Conservation (phyloP, 2,113 vertebrate genomes). For the Lepisosteus oculatus region DNA sequence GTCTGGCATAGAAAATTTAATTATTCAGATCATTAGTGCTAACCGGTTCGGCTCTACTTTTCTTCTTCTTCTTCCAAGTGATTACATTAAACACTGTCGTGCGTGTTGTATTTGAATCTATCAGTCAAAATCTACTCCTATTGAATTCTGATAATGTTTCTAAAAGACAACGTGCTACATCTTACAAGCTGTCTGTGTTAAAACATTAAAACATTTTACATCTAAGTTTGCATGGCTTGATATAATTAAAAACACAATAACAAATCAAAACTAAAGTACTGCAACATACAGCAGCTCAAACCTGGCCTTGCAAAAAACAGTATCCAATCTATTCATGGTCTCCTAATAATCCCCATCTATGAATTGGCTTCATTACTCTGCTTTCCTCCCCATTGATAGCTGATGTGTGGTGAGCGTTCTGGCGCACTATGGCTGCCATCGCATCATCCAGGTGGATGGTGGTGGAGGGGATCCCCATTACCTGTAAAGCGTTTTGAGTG, state of each 20-base stretch:
- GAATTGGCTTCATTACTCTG: too few species aligned
- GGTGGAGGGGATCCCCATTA: too few species aligned
- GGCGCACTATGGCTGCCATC: too few species aligned
- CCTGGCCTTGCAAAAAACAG: too few species aligned
- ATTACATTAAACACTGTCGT: neutral
- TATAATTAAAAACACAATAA: neutral
- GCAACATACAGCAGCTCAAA: too few species aligned
- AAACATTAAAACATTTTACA: neutral
- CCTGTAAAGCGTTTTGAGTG: too few species aligned
- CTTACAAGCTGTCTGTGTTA: neutral
- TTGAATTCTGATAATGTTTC: conserved; percentile 4
- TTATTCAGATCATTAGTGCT: conserved; percentile 15
- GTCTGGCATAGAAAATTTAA: conserved; percentile 12
- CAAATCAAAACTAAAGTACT: too few species aligned
- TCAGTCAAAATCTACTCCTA: conserved; percentile 5
- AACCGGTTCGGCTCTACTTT: conserved; percentile 5
- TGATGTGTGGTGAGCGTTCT: too few species aligned
- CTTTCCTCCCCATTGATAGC: too few species aligned
- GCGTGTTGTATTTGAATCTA: neutral
- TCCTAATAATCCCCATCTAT: too few species aligned
- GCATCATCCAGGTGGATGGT: too few species aligned
- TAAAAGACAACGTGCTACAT: neutral
- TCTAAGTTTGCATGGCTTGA: neutral
- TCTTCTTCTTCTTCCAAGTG: neutral
- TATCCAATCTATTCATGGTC: too few species aligned